Base-by-base conservation (phyloP, 30 jellyfish, hydroid and myxozoan species). In the Chrysaora quinquecirrha region DNA sequence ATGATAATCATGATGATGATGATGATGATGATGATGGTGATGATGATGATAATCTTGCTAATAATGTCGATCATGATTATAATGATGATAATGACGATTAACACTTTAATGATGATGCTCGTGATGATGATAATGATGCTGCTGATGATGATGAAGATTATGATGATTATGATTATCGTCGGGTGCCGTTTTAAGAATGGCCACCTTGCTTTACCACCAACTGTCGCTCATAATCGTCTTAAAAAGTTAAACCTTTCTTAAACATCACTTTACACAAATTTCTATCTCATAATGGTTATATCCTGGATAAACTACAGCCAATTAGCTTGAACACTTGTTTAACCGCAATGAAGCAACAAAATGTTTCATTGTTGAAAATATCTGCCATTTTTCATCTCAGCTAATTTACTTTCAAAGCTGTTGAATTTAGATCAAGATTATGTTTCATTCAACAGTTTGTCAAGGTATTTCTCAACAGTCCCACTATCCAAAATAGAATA, bases 191-290 rank as follows among this genome's bases (percentile, higher is more conserved):
- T n/a, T n/a, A n/a, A n/a, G n/a, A 16, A 43, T 43, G 58, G 16
- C 58, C 58, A 43, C 58, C 58, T 6, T 43, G 58, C 58, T 43
- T 43, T 43, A 16, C 58, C 58, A 43, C 58, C 72, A 60, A 60
- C 29, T 25, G 33, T 4, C 23, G 72, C 12, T 60, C n/a, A 6
- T 60, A 60, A 60, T 43, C 58, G 58, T 43, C 58, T 43, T 43
- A 43, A 43, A 43, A 16, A n/a, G n/a, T n/a, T 16, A 43, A 16
- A 6, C 16, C 58, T 43, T 16, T 43, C 16, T 43, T 43, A 6
- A 43, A 43, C 58, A 43, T 9, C 58, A 43, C 58, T 43, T 43
- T 9, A 43, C 58, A 43, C 9, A 43, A 16, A 38, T 6, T 38
- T 38, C 6, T 14, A 38, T 6, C 14, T 38, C 54, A 14, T 52